phyloP scores from a whole-genome alignment of 2,113 vertebrate genomes.

The Ptilonorhynchus violaceus region DNA sequence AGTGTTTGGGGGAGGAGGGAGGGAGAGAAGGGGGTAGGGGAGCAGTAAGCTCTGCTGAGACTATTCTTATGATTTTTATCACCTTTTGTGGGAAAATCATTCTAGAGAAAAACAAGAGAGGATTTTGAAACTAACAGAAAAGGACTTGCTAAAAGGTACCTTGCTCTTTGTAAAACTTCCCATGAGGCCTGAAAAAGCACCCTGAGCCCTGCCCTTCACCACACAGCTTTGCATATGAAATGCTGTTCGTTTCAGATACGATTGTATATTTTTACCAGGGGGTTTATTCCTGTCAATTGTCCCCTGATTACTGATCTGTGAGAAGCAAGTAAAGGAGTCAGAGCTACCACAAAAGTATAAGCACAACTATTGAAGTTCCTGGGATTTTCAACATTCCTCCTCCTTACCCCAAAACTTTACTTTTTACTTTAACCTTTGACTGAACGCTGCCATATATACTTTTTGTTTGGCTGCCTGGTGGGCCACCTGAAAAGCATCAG shows the following conservation, averaged over 20 bases:
- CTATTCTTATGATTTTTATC: neutral
- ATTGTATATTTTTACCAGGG: neutral
- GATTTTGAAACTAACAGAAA: conserved; percentile 5
- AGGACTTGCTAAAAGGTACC: neutral
- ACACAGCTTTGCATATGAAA: conserved; percentile 24
- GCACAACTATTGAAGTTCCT: neutral
- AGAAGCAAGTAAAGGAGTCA: neutral
- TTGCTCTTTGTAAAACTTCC: neutral
- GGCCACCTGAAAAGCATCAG: conserved; percentile 25
- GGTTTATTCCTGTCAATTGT: neutral
- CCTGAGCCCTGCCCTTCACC: neutral
- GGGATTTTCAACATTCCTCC: neutral
- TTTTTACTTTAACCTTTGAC: conserved; percentile 6
- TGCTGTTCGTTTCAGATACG: neutral
- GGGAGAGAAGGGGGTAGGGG: neutral
- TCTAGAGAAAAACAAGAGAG: neutral
- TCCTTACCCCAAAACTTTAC: neutral
- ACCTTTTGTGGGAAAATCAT: neutral
- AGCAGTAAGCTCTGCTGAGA: neutral
- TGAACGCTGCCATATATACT: neutral
- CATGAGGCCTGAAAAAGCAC: conserved; percentile 2
- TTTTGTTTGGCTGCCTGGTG: neutral
- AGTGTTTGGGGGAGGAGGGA: neutral
- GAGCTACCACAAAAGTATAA: neutral
- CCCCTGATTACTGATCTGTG: neutral